Evolutionary conservation across 1,140 invertebrate genomes (phyloP), one percentile per base, ranked within the genome.

Genomic region (Drosophila pallidifrons): DNA sequence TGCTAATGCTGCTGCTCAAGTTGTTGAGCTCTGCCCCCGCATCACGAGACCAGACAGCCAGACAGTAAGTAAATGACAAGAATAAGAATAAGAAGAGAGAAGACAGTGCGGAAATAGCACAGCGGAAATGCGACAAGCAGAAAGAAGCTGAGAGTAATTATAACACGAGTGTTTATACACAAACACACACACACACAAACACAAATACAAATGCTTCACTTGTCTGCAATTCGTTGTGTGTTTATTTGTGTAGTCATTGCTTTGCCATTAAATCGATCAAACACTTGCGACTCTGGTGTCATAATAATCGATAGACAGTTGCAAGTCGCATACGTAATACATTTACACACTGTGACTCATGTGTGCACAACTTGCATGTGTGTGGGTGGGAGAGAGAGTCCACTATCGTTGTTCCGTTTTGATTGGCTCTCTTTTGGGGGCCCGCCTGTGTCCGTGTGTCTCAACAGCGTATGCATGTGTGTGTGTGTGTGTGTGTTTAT

Each of bases 381-480:
- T 64, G 15, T 49, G 43, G 38, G 41, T 7, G 8, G 38, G 10
- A 32, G 16, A n/a, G 15, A 8, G 43, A 46, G 20, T 13, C 25
- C 15, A 32, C 41, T 43, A 43, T 43, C 41, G n/a, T 5, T 28
- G 43, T 71, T 15, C 13, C 51, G 28, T 77, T 86, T 57, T 77
- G 79, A 88, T 88, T 88, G 80, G 83, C 55, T 52, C 67, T 67
- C 60, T 75, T 83, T 75, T 75, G 80, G 83, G 82, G 82, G 82
- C 83, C 72, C 79, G 82, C 28, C 74, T 43, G 64, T 43, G 64
- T 51, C 61, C 54, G 55, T 66, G 35, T 45, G 5, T 30, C 20
- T 32, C 20, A 0, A 52, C 54, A 64, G 43, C 28, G 35, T 45
- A 32, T 25, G 16, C 20, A 43, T 45, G 30, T 41, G 28, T 32